These are phyloP conservation scores for Pristis pectinata DNA, from an alignment of 2,797 vertebrate species.

Conservation along the genomic window DNA sequence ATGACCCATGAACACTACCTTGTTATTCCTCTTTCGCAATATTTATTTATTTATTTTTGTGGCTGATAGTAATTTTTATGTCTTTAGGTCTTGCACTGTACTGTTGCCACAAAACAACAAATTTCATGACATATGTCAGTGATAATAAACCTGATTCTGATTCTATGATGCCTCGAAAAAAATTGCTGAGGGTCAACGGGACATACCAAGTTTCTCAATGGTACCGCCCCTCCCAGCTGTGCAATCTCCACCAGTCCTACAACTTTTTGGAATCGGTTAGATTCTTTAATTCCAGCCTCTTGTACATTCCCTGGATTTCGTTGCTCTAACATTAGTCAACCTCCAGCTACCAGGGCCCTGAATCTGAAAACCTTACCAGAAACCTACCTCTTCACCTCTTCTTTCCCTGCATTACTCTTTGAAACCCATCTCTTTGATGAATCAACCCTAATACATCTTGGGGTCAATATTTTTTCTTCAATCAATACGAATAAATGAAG, in stretches of 20 bases:
- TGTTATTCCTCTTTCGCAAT: too few species aligned
- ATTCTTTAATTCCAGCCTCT: background rate
- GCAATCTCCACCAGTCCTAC: background rate
- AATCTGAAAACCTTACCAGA: background rate
- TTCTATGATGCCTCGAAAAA: too few species aligned
- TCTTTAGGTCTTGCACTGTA: too few species aligned
- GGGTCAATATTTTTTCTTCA: too few species aligned
- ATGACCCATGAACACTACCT: too few species aligned
- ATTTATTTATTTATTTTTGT: too few species aligned
- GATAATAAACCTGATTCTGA: too few species aligned
- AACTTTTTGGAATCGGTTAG: background rate
- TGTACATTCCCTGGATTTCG: background rate
- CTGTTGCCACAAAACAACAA: too few species aligned
- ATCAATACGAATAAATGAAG: too few species aligned
- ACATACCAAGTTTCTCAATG: background rate
- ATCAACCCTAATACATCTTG: background rate
- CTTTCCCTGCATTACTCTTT: background rate
- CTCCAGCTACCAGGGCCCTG: background rate
- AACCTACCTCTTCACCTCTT: background rate
- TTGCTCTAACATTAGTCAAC: background rate
- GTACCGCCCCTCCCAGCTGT: background rate
- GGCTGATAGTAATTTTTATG: too few species aligned
- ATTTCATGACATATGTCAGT: too few species aligned
- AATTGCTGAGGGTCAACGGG: too few species aligned
- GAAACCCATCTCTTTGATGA: background rate